Evolutionary conservation across 2,888 invertebrate genomes (phyloP).

Genomic region (Mythimna albipuncta): DNA sequence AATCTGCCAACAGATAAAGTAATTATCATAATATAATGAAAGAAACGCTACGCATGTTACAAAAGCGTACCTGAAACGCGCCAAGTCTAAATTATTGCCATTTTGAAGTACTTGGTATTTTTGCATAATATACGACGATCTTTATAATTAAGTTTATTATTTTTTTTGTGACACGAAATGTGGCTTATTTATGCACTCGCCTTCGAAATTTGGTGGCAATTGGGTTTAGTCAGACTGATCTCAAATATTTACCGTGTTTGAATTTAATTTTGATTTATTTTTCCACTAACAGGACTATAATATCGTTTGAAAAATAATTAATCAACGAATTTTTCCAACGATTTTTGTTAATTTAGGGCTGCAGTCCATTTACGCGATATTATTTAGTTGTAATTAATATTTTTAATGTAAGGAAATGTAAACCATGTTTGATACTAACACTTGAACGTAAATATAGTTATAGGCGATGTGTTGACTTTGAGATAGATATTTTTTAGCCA

Average conservation of each 20-base stretch:
- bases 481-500: slow-evolving; percentile 40
- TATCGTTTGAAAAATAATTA: slow-evolving; percentile 10
- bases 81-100: slow-evolving; percentile 72
- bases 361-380: slow-evolving; percentile 39
- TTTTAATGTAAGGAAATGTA: slow-evolving; percentile 52
- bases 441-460: slow-evolving; percentile 44
- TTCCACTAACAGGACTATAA: slow-evolving; percentile 45
- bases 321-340: slow-evolving; percentile 15
- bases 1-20: slow-evolving; percentile 12
- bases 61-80: slow-evolving; percentile 70
- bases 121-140: slow-evolving; percentile 71
- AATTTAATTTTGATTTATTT: slow-evolving; percentile 46
- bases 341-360: slow-evolving; percentile 16
- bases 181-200: slow-evolving; percentile 60
- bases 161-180: slow-evolving; percentile 52
- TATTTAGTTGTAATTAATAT: slow-evolving; percentile 48
- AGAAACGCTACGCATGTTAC: slow-evolving; percentile 60
- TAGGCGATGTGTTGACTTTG: slow-evolving; percentile 34
- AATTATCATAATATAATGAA: slow-evolving; percentile 34
- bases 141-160: slow-evolving; percentile 59
- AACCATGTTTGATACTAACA: slow-evolving; percentile 57
- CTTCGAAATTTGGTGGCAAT: slow-evolving; percentile 78
- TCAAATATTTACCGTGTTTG: slow-evolving; percentile 66
- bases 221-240: slow-evolving; percentile 78
- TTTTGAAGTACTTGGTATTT: slow-evolving; percentile 63